A percentile compares a stretch with the other conserved stretches of the same genome.
These are phyloP conservation scores for Tapirus indicus DNA, from an alignment of 2,797 vertebrate genomes.

Conservation along the genomic window DNA sequence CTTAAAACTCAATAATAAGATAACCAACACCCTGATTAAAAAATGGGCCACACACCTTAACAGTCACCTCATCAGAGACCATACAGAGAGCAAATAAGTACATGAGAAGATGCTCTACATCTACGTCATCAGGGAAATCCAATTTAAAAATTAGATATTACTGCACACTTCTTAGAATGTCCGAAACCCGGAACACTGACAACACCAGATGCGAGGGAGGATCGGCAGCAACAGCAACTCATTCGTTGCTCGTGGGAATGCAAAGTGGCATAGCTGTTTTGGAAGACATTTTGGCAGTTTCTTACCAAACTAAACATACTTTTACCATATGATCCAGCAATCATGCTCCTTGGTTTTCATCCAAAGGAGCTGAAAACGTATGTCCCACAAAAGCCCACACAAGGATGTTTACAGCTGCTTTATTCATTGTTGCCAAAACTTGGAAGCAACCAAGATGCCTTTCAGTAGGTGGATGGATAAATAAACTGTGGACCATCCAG, in stretches of 20 bases:
- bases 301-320: not conserved
- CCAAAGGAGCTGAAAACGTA: not conserved
- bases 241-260: not conserved
- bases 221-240: not conserved
- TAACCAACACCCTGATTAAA: not conserved
- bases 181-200: not conserved
- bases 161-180: not conserved
- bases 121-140: not conserved
- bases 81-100: not conserved
- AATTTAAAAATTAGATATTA: not conserved
- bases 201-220: not conserved
- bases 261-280: not conserved
- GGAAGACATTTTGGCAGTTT: not conserved
- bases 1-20: not conserved
- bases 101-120: not conserved
- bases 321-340: not conserved
- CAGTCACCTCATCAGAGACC: not conserved
- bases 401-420: too few relatives aligned
- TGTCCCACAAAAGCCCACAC: too few relatives aligned
- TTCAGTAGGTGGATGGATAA: not conserved
- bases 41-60: not conserved
- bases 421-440: too few relatives aligned
- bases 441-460: not conserved
- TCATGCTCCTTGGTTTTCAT: not conserved
- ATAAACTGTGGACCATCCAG: not conserved